These are phyloP conservation scores for Mus musculus DNA, from an alignment of 2,113 vertebrate species.

Conservation along the genomic window GRCm39 chr2:168095001-168095500, in stretches of 20 bases:
- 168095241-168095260: neutral
- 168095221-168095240: neutral
- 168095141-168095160: neutral
- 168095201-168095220: neutral
- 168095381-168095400: no score
- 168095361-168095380: no score
- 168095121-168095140: neutral
- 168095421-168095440: neutral
- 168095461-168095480: neutral
- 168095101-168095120: fast-evolving
- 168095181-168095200: neutral
- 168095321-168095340: no score
- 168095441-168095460: neutral
- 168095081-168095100: neutral
- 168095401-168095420: no score
- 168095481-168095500: neutral
- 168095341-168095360: no score
- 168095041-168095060: neutral
- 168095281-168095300: neutral
- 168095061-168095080: neutral
- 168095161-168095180: neutral
- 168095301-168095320: fast-evolving
- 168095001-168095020: neutral
- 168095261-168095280: neutral
- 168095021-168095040: neutral